phyloP scores from a whole-genome alignment of 30 jellyfish, hydroid and myxozoan species.

The Hydractinia echinata region DNA sequence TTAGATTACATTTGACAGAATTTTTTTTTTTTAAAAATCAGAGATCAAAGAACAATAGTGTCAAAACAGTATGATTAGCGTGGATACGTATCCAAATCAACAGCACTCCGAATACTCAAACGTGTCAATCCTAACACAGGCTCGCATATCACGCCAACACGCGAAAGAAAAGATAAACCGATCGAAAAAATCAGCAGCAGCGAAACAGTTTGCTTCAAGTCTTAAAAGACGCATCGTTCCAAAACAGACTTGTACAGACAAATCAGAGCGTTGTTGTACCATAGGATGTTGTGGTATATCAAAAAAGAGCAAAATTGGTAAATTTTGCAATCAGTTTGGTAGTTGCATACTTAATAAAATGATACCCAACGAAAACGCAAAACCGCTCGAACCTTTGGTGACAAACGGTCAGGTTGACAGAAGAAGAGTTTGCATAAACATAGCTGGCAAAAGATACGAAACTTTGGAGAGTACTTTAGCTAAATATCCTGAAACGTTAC shows the following conservation, averaged over 20 bases:
- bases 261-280: not conserved
- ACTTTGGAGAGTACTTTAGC: constrained; percentile 77
- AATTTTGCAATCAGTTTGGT: constrained; percentile 11
- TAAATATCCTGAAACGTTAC: constrained; percentile 78
- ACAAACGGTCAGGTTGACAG: constrained; percentile 37
- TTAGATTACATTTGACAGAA: too few relatives aligned
- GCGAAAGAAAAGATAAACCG: not conserved
- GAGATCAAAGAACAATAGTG: too few relatives aligned
- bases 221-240: constrained; percentile 15
- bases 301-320: not conserved
- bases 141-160: not conserved
- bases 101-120: constrained; percentile 18
- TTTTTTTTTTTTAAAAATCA: too few relatives aligned
- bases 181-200: not conserved
- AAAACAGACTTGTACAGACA: not conserved
- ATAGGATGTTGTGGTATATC: not conserved
- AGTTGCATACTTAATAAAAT: constrained; percentile 9
- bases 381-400: constrained; percentile 20
- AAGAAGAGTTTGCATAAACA: constrained; percentile 44
- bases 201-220: constrained; percentile 13
- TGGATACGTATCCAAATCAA: constrained; percentile 3
- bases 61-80: not conserved
- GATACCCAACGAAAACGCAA: not conserved
- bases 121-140: not conserved
- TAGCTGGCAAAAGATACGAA: constrained; percentile 82